These are phyloP conservation scores for Drosophila atroscutellata DNA, from an alignment of 2,888 invertebrate genomes.

Conservation along the genomic window DNA sequence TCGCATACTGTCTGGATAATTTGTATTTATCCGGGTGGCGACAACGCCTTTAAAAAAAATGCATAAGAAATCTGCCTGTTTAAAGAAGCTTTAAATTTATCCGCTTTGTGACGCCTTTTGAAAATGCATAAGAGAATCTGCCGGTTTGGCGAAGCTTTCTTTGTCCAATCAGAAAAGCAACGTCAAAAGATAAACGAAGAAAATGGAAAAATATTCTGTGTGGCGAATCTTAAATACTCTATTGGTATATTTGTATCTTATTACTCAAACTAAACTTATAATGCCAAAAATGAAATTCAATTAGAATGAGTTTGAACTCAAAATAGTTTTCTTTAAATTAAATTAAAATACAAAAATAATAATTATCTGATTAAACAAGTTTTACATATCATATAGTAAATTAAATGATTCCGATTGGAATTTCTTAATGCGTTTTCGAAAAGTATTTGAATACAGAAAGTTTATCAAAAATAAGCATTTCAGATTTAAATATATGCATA, in stretches of 20 bases:
- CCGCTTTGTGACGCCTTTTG: conserved; percentile 1
- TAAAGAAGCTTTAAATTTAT: conserved; percentile 18
- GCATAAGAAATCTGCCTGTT: neutral
- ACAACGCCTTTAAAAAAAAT: conserved; percentile 1
- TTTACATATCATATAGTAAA: neutral
- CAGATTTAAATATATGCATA: neutral
- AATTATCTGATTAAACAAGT: neutral
- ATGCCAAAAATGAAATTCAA: neutral
- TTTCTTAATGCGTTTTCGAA: neutral
- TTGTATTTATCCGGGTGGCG: conserved; percentile 10
- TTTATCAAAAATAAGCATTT: neutral
- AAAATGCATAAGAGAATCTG: conserved; percentile 1
- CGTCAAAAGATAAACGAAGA: conserved; percentile 11
- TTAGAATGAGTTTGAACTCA: neutral
- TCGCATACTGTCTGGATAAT: conserved; percentile 10
- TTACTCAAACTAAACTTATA: neutral
- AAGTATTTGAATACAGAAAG: neutral
- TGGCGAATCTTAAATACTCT: conserved; percentile 15
- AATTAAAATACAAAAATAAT: neutral
- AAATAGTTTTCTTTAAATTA: neutral
- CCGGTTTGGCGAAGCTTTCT: conserved; percentile 4
- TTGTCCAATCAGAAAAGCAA: conserved; percentile 35
- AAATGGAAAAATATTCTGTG: neutral
- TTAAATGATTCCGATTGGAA: neutral
- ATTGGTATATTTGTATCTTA: neutral